phyloP scores from a whole-genome alignment of 2,797 vertebrate species.

The Malacoraja senta region DNA sequence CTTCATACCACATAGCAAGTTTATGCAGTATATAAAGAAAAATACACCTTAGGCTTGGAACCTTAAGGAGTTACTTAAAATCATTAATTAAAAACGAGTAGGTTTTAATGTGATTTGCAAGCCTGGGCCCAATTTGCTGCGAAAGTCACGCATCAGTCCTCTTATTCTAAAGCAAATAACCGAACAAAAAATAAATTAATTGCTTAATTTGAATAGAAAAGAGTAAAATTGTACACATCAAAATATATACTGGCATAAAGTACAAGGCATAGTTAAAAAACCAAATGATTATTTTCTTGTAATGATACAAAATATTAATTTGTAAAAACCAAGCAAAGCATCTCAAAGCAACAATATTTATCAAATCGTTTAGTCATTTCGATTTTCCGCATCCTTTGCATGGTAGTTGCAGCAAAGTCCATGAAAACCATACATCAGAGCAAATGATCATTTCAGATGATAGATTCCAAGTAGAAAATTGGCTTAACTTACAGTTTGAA shows the following conservation, averaged over 20 bases:
- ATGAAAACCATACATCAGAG: slow-evolving; percentile 76
- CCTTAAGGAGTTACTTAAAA: neutral
- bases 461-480: slow-evolving; percentile 89
- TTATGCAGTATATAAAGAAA: no score
- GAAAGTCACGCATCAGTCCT: neutral
- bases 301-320: neutral
- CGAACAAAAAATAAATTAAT: neutral
- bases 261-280: neutral
- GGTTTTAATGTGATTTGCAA: neutral
- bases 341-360: neutral
- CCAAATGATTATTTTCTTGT: neutral
- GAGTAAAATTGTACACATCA: neutral
- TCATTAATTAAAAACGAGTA: neutral
- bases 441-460: slow-evolving; percentile 73
- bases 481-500: slow-evolving; percentile 80
- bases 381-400: slow-evolving; percentile 53
- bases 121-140: neutral
- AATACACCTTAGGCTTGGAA: neutral
- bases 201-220: neutral
- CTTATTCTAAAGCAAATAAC: neutral
- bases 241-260: neutral
- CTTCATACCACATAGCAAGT: no score
- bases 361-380: neutral
- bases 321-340: neutral
- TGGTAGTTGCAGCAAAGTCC: slow-evolving; percentile 61